A percentile compares a stretch with the other conserved stretches of the same genome.
Conservation (phyloP, 2,113 vertebrate genomes). For the Lonchura striata region DNA sequence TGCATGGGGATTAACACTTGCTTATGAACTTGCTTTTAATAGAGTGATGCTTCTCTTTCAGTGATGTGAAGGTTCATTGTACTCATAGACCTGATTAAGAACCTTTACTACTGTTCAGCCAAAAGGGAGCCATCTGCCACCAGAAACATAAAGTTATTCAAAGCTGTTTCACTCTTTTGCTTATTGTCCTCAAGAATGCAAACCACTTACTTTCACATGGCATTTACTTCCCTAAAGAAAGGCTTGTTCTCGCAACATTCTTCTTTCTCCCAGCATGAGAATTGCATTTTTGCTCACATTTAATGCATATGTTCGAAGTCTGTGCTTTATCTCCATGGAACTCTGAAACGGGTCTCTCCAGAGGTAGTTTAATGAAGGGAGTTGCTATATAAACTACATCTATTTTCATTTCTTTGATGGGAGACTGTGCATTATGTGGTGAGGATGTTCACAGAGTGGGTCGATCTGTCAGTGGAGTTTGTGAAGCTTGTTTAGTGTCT, state of each 20-base stretch:
- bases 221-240: neutral
- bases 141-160: neutral
- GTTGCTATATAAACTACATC: neutral
- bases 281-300: neutral
- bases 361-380: neutral
- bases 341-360: neutral
- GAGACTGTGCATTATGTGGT: neutral
- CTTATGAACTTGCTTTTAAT: constrained; percentile 37
- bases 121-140: constrained; percentile 38
- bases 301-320: neutral
- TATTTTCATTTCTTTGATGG: neutral
- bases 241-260: neutral
- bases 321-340: neutral
- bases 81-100: constrained; percentile 21
- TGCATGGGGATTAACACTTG: constrained; percentile 56
- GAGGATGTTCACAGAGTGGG: neutral
- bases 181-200: neutral
- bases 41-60: constrained; percentile 43
- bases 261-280: neutral
- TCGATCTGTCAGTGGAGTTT: neutral
- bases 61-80: neutral
- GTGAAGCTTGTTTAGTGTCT: neutral
- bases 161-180: neutral
- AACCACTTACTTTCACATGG: neutral
- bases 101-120: neutral